phyloP scores from a whole-genome alignment of 2,888 invertebrate genomes.

The Spialia ferax region DNA sequence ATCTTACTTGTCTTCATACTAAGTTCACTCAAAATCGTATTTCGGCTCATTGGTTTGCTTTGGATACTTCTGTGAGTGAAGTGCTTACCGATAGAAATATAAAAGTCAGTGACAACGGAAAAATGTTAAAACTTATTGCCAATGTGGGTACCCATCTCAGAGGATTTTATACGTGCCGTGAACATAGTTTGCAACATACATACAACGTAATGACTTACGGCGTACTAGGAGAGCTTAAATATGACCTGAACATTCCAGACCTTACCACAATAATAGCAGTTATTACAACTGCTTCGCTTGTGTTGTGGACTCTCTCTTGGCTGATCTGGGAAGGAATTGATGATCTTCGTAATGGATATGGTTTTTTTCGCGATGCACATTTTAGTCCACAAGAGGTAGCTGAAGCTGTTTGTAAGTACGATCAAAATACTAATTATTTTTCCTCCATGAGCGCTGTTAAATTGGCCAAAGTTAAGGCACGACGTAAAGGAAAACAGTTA shows the following conservation, averaged over 20 bases:
- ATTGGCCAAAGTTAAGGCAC: slow-evolving; percentile 66
- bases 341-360: slow-evolving; percentile 72
- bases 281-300: slow-evolving; percentile 66
- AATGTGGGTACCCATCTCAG: slow-evolving; percentile 65
- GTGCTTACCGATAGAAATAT: slow-evolving; percentile 55
- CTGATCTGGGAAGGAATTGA: slow-evolving; percentile 70
- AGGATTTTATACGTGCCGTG: slow-evolving; percentile 78
- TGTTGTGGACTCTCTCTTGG: slow-evolving; percentile 67
- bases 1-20: slow-evolving; percentile 74
- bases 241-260: slow-evolving; percentile 64
- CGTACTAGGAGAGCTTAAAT: slow-evolving; percentile 67
- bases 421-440: slow-evolving; percentile 64
- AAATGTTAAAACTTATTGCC: slow-evolving; percentile 66
- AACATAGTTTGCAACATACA: slow-evolving; percentile 61
- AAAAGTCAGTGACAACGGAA: slow-evolving; percentile 67
- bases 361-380: slow-evolving; percentile 75
- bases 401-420: slow-evolving; percentile 70
- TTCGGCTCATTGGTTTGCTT: slow-evolving; percentile 67
- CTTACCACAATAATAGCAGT: slow-evolving; percentile 66
- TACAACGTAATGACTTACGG: slow-evolving; percentile 76
- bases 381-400: slow-evolving; percentile 71
- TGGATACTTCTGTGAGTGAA: slow-evolving; percentile 62
- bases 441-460: slow-evolving; percentile 62
- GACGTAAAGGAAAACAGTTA: slow-evolving; percentile 59
- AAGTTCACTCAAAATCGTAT: slow-evolving; percentile 48